Conservation (phyloP, 2,888 invertebrate species). For the Loripinus fragilis region DNA sequence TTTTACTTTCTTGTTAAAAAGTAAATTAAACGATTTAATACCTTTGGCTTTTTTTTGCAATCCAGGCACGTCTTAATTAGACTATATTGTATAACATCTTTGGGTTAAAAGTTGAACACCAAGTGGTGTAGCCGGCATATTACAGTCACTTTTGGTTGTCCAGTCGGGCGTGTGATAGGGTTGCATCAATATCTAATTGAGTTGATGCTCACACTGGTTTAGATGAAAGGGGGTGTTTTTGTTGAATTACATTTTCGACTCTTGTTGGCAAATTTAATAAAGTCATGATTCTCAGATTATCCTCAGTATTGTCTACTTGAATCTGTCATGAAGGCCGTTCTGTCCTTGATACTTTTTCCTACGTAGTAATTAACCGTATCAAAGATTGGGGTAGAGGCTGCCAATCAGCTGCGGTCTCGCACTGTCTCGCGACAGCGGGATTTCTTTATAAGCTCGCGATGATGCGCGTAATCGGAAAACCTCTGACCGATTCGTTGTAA, state of each 20-base stretch:
- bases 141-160: neutral
- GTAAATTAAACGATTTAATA: too few species aligned
- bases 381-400: slow-evolving; percentile 51
- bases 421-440: slow-evolving; percentile 57
- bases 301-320: slow-evolving; percentile 1
- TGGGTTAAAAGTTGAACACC: slow-evolving; percentile 14
- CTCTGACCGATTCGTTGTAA: slow-evolving; percentile 46
- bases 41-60: neutral
- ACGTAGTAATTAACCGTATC: slow-evolving; percentile 55
- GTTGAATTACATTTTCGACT: slow-evolving; percentile 21
- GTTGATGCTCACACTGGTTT: neutral
- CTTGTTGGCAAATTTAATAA: slow-evolving; percentile 18
- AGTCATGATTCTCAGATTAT: slow-evolving; percentile 13
- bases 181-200: slow-evolving; percentile 26
- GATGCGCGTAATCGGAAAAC: slow-evolving; percentile 48
- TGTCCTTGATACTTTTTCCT: slow-evolving; percentile 24
- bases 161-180: slow-evolving; percentile 14
- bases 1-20: too few species aligned
- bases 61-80: neutral
- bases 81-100: neutral
- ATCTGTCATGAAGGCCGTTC: neutral
- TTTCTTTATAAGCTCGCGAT: slow-evolving; percentile 51
- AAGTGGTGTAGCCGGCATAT: neutral
- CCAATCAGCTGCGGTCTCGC: slow-evolving; percentile 57
- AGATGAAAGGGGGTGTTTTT: slow-evolving; percentile 22